Evolutionary conservation across 1,140 invertebrate genomes (phyloP), one percentile per base, ranked within the genome.

Genomic region (Diorhabda carinulata): DNA sequence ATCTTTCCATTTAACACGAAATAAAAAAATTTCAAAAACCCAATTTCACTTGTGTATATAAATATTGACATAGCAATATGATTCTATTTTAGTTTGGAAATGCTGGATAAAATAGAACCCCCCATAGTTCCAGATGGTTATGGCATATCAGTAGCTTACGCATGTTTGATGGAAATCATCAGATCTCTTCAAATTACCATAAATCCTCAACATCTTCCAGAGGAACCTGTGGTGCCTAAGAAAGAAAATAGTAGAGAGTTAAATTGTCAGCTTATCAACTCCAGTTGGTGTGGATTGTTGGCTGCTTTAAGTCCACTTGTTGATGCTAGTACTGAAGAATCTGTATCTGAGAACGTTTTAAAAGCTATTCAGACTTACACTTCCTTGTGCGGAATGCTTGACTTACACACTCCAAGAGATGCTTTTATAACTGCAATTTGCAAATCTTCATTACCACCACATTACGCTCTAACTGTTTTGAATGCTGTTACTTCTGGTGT

Each of bases 321-420:
- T 10, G 97, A 98, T 82, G 95, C 96, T 2, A 97, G 96, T 76
- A 95, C 95, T 61, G 96, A 98, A 77, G 97, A 99, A 82, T 87
- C 91, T 69, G 90, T 86, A 57, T 90, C 92, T 2, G 94, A 98
- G 83, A 92, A 92, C 77, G 90, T 98, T 40, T 83, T 99, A 5
- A 96, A 96, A 78, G 89, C 93, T 61, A 91, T 98, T 78, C 94
- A 97, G 81, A 92, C 90, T 1, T 92, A 94, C 77, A 92, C 92
- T 0, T 89, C 89, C 10, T 78, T 96, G 0, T 92, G 92, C 76
- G 94, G 94, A 7, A 81, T 87, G 68, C 79, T 95, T 57, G 88
- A 88, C 42, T 80, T 95, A 70, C 86, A 87, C 43, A 89, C 86
- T 43, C 89, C 93, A 0, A 86, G 96, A 57, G 96, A 98, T 84